Evolutionary conservation across 2,797 vertebrate species (phyloP).

Genomic region (Phalanger gymnotis): DNA sequence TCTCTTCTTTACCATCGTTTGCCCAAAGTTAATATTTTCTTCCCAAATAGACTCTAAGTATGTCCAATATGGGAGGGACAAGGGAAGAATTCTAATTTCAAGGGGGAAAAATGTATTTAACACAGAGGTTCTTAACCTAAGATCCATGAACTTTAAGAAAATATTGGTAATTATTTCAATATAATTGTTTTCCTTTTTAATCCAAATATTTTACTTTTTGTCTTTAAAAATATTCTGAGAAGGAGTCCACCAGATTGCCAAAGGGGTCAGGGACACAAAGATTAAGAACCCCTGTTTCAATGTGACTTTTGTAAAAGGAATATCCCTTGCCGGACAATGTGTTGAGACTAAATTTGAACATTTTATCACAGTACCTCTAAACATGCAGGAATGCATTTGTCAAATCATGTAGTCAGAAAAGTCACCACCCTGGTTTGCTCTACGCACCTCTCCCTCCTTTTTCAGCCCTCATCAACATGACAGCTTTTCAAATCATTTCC

Average conservation of each 20-base stretch:
- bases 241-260: background rate
- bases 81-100: background rate
- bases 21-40: background rate
- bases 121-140: background rate
- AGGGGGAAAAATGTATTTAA: background rate
- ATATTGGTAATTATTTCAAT: background rate
- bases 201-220: background rate
- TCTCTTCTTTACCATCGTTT: background rate
- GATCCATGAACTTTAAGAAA: background rate
- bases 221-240: background rate
- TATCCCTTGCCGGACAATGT: background rate
- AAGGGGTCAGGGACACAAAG: background rate
- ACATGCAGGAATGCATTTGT: background rate
- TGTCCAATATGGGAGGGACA: background rate
- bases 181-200: background rate
- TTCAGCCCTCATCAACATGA: constrained; percentile 63
- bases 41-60: background rate
- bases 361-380: background rate
- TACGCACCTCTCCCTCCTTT: background rate
- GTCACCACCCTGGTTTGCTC: constrained; percentile 11
- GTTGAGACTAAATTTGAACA: background rate
- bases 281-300: background rate
- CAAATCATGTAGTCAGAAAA: constrained; percentile 27
- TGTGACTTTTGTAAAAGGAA: background rate
- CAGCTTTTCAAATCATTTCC: constrained; percentile 53